A percentile compares a stretch with the other conserved stretches of the same genome.
These are phyloP conservation scores for Amblyteles armatorius DNA, from an alignment of 2,888 invertebrate species.

Conservation along the genomic window DNA sequence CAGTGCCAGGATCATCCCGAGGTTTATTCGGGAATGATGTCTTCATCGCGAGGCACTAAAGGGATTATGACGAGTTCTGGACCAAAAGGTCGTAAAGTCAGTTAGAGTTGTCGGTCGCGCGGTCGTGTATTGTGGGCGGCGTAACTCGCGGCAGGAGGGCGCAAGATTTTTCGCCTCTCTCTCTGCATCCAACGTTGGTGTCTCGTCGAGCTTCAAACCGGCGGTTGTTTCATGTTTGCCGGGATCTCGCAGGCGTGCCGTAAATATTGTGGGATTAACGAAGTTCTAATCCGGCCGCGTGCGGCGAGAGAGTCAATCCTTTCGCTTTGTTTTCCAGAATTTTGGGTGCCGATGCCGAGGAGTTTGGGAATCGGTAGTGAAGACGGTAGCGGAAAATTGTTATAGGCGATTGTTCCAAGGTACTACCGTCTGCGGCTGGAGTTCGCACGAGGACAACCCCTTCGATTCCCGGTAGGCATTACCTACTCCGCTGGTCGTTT, in stretches of 20 bases:
- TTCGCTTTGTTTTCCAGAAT: conserved; percentile 60
- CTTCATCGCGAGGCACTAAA: conserved; percentile 66
- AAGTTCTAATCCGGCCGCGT: conserved; percentile 52
- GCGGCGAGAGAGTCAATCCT: conserved; percentile 59
- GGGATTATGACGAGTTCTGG: conserved; percentile 69
- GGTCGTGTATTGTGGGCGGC: conserved; percentile 41
- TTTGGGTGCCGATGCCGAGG: conserved; percentile 7
- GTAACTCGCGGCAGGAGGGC: conserved; percentile 37
- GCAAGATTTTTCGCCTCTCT: conserved; percentile 12
- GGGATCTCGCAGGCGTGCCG: conserved; percentile 63
- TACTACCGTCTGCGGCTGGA: not conserved
- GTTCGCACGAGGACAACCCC: conserved; percentile 12
- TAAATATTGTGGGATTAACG: conserved; percentile 74
- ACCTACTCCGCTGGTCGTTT: not conserved
- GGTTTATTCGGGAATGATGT: conserved; percentile 63
- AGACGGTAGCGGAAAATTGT: conserved; percentile 59
- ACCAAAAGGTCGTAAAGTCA: conserved; percentile 61
- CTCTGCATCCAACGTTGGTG: conserved; percentile 7
- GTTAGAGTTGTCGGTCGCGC: conserved; percentile 18
- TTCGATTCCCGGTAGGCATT: conserved; percentile 49
- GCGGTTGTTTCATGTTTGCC: conserved; percentile 63
- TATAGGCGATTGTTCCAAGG: conserved; percentile 53
- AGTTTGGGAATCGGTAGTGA: not conserved
- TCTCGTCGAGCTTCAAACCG: conserved; percentile 15
- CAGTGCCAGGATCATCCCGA: conserved; percentile 40